Conservation (phyloP, 2,113 vertebrate species). For the Progne subis region DNA sequence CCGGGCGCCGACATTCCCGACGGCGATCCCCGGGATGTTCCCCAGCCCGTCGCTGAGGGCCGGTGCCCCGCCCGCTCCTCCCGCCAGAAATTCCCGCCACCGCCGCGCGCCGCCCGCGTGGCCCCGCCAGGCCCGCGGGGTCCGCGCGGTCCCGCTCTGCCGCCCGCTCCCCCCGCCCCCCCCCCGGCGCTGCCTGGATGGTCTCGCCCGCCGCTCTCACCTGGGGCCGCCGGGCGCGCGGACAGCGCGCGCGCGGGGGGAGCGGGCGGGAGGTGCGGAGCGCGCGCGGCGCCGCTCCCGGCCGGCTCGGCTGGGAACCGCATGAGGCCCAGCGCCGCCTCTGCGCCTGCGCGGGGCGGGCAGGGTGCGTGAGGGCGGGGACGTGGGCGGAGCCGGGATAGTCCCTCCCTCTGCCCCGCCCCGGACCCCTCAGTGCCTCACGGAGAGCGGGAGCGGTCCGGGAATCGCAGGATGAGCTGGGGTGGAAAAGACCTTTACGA, state of each 20-base stretch:
- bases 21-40: neutral
- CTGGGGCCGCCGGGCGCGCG: too few species aligned
- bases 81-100: neutral
- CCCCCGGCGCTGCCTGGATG: too few species aligned
- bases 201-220: too few species aligned
- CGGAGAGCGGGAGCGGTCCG: fast-evolving
- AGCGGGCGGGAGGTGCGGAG: too few species aligned
- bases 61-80: neutral
- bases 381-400: fast-evolving
- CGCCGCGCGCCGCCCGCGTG: neutral
- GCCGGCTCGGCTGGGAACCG: too few species aligned
- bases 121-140: neutral
- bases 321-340: neutral
- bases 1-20: neutral
- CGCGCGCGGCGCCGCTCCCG: too few species aligned
- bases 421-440: neutral
- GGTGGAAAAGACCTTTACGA: fast-evolving
- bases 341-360: neutral
- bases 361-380: fast-evolving
- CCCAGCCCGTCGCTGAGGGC: neutral
- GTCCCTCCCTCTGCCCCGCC: neutral
- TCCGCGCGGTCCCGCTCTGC: neutral
- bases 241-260: too few species aligned
- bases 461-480: fast-evolving
- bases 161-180: neutral